Percentiles rank a stretch among this genome's conserved stretches.
phyloP scores from a whole-genome alignment of 2,888 invertebrate genomes.

The Digitonthophagus gazella region DNA sequence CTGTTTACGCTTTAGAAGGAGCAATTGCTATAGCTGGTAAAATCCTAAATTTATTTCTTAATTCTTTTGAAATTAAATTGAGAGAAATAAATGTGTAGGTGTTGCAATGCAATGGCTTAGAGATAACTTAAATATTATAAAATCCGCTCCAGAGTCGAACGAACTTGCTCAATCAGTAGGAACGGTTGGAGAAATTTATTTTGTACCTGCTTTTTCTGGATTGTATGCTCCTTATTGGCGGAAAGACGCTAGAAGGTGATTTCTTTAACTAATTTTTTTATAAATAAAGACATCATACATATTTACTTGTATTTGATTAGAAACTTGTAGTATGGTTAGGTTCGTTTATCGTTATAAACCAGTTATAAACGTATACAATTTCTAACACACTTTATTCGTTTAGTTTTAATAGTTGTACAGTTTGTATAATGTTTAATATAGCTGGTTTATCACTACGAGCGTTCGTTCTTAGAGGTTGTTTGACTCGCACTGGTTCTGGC shows the following conservation, averaged over 20 bases:
- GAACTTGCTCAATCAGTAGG: constrained; percentile 61
- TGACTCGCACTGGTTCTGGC: too few species aligned
- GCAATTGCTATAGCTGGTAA: constrained; percentile 86
- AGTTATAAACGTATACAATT: too few species aligned
- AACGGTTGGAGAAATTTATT: constrained; percentile 91
- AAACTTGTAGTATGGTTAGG: not conserved
- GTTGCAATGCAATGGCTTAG: constrained; percentile 90
- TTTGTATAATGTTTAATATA: too few species aligned
- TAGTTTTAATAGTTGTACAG: too few species aligned
- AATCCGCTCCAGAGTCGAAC: constrained; percentile 67
- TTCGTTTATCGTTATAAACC: too few species aligned
- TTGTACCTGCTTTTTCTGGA: constrained; percentile 68
- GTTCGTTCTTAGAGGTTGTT: too few species aligned
- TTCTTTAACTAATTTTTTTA: too few species aligned
- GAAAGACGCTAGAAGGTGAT: constrained; percentile 61
- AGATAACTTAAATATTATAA: constrained; percentile 84
- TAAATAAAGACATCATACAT: not conserved
- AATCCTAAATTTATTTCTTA: not conserved
- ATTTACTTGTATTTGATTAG: too few species aligned
- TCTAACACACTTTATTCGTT: too few species aligned
- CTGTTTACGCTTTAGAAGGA: constrained; percentile 90
- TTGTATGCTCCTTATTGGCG: constrained; percentile 96
- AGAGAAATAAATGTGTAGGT: constrained; percentile 59
- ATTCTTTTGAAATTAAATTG: constrained; percentile 19
- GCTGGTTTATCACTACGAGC: too few species aligned